These are phyloP conservation scores for Caradrina clavipalpis DNA, from an alignment of 2,888 invertebrate genomes.

Conservation along the genomic window DNA sequence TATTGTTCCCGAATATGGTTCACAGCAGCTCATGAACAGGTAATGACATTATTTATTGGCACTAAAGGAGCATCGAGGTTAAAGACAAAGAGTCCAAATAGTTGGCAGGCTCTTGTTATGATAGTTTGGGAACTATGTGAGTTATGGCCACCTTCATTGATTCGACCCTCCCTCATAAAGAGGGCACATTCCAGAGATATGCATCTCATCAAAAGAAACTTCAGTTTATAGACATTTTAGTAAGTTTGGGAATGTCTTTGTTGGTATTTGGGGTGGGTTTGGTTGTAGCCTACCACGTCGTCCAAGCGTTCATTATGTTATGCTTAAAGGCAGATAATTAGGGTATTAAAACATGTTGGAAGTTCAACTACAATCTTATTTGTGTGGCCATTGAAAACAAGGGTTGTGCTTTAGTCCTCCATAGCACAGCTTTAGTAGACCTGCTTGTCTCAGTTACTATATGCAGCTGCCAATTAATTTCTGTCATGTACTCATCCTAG, in stretches of 20 bases:
- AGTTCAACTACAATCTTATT: background rate
- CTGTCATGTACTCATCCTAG: too few species aligned
- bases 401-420: too few species aligned
- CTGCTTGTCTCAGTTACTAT: too few species aligned
- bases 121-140: constrained; percentile 74
- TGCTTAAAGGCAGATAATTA: constrained; percentile 1
- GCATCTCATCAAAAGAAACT: constrained; percentile 65
- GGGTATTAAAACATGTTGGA: background rate
- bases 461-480: too few species aligned
- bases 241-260: constrained; percentile 60
- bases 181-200: constrained; percentile 58
- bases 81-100: constrained; percentile 83
- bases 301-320: constrained; percentile 10
- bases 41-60: constrained; percentile 88
- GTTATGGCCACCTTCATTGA: constrained; percentile 68
- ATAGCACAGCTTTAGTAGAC: too few species aligned
- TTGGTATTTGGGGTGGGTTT: constrained; percentile 49
- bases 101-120: constrained; percentile 77
- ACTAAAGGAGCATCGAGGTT: constrained; percentile 79
- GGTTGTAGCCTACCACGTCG: constrained; percentile 4
- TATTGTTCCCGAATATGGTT: constrained; percentile 87
- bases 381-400: background rate
- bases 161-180: constrained; percentile 61
- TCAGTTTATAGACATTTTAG: constrained; percentile 52
- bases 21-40: constrained; percentile 83